These are phyloP conservation scores for Protobothrops mucrosquamatus DNA, from an alignment of 2,113 vertebrate genomes.

Conservation along the genomic window DNA sequence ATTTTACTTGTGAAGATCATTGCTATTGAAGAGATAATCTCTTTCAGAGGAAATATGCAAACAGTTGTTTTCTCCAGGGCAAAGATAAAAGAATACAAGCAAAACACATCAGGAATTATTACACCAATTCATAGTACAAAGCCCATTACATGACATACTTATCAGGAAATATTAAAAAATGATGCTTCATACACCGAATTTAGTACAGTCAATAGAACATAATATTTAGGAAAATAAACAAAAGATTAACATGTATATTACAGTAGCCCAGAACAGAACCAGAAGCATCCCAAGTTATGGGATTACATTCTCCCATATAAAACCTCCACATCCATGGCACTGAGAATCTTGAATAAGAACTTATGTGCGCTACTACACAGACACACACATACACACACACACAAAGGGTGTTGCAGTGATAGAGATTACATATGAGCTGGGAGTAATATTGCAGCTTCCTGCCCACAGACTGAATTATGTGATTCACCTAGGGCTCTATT, in stretches of 20 bases:
- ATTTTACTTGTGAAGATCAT: conserved; percentile 21
- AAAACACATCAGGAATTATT: conserved; percentile 32
- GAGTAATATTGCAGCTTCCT: neutral
- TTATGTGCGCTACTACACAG: neutral
- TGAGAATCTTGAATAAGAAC: neutral
- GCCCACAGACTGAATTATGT: neutral
- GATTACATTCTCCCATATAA: neutral
- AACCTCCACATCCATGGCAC: too few relatives aligned
- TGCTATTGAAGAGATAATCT: neutral
- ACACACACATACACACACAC: too few relatives aligned
- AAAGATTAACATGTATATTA: neutral
- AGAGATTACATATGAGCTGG: neutral
- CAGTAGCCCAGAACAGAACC: neutral
- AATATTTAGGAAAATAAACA: neutral
- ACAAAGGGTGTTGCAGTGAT: too few relatives aligned
- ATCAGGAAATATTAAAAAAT: conserved; percentile 30
- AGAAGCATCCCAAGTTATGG: neutral
- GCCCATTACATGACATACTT: conserved; percentile 22
- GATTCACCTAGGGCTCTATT: neutral
- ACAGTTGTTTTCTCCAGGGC: conserved; percentile 17
- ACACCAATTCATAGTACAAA: conserved; percentile 45
- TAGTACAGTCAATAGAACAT: conserved; percentile 31
- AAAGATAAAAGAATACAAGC: conserved; percentile 47
- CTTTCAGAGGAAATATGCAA: conserved; percentile 28
- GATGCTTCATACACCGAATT: conserved; percentile 37